These are phyloP conservation scores for Oncorhynchus tshawytscha DNA, from an alignment of 2,113 vertebrate genomes.

Conservation along the genomic window DNA sequence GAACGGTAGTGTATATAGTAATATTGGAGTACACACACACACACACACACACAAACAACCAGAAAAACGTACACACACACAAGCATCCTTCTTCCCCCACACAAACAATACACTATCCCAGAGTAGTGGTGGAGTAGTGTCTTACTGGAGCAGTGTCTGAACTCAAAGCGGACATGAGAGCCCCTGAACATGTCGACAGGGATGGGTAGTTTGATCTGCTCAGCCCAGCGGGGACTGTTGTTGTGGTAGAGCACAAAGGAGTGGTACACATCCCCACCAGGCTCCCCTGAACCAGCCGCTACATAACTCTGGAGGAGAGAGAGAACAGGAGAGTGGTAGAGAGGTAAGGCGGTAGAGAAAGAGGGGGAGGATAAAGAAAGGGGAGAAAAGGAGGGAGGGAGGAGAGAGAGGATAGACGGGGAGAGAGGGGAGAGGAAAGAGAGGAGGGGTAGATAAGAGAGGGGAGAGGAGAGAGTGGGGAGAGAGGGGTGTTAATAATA, in stretches of 20 bases:
- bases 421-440: no score
- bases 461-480: no score
- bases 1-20: no score
- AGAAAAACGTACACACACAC: no score
- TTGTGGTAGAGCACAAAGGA: constrained; percentile 98
- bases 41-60: neutral
- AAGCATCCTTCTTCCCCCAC: no score
- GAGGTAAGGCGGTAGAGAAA: neutral
- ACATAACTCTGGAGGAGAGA: constrained; percentile 73
- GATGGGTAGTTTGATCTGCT: constrained; percentile 95
- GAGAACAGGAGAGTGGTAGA: constrained; percentile 64
- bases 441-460: no score
- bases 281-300: constrained; percentile 86
- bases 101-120: no score
- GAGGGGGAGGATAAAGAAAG: neutral
- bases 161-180: constrained; percentile 95
- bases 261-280: constrained; percentile 87
- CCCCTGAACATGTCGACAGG: constrained; percentile 95
- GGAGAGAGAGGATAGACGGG: neutral
- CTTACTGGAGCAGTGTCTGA: constrained; percentile 98
- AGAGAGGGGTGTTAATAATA: no score
- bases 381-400: neutral
- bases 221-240: constrained; percentile 95
- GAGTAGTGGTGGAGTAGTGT: neutral
- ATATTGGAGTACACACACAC: neutral